These are phyloP conservation scores for Synodontis membranacea DNA, from an alignment of 2,113 vertebrate genomes.

Conservation along the genomic window DNA sequence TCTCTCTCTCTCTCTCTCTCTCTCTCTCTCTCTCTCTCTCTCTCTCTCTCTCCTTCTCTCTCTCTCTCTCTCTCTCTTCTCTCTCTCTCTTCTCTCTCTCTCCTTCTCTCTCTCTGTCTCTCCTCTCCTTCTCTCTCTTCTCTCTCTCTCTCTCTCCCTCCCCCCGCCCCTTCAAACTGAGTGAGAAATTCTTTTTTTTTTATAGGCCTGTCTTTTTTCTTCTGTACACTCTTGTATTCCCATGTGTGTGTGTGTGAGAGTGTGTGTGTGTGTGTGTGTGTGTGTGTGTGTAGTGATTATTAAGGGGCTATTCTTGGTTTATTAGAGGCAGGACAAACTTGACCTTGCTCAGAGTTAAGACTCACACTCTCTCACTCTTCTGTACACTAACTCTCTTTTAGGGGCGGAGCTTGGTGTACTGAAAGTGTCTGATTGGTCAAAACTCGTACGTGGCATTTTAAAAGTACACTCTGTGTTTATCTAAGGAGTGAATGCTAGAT, in stretches of 20 bases:
- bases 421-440: background rate
- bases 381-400: background rate
- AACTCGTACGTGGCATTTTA: background rate
- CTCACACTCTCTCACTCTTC: background rate
- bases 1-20: no score
- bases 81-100: conserved; percentile 29
- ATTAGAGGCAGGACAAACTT: background rate
- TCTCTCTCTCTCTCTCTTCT: background rate
- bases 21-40: no score
- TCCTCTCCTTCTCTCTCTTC: background rate
- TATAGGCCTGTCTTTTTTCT: background rate
- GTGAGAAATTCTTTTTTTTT: background rate
- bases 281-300: conserved; percentile 31
- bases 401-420: background rate
- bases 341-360: background rate
- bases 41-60: no score
- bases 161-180: background rate
- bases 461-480: background rate
- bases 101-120: background rate
- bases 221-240: background rate
- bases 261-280: background rate
- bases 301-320: background rate
- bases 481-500: background rate
- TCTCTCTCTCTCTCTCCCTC: background rate
- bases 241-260: conserved; percentile 3